Evolutionary conservation across 1,140 invertebrate genomes (phyloP).

Genomic region (Drosophila baimaii): DNA sequence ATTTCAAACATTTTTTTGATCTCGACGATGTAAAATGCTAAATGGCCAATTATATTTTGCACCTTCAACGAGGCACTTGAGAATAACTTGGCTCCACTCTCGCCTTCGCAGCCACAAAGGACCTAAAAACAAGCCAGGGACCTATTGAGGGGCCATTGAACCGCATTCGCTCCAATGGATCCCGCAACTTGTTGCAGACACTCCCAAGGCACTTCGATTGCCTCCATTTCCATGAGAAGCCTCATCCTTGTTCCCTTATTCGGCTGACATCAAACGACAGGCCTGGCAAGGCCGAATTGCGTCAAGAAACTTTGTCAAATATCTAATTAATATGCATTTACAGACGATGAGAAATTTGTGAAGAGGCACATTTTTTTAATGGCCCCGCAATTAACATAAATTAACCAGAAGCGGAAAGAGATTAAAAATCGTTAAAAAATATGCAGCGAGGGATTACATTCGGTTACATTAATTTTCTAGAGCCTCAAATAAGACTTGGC

Average conservation of each 20-base stretch:
- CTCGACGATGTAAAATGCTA: slow-evolving; percentile 61
- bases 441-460: neutral
- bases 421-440: neutral
- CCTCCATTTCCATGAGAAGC: neutral
- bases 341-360: slow-evolving; percentile 15
- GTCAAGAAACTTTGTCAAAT: slow-evolving; percentile 39
- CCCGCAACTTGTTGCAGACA: slow-evolving; percentile 48
- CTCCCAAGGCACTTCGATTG: slow-evolving; percentile 10
- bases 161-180: slow-evolving; percentile 20
- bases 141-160: slow-evolving; percentile 39
- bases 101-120: slow-evolving; percentile 19
- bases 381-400: slow-evolving; percentile 59
- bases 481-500: too few species aligned
- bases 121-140: slow-evolving; percentile 10
- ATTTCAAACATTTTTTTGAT: slow-evolving; percentile 52
- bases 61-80: slow-evolving; percentile 58
- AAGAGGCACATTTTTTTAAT: slow-evolving; percentile 35
- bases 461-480: neutral
- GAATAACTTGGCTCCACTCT: slow-evolving; percentile 18
- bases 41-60: slow-evolving; percentile 76
- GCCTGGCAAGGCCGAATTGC: slow-evolving; percentile 36
- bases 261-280: slow-evolving; percentile 26
- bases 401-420: neutral
- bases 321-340: slow-evolving; percentile 63
- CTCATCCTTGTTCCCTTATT: neutral